Evolutionary conservation across 2,113 vertebrate genomes (phyloP).

Genomic region (Trichomycterus rosablanca): DNA sequence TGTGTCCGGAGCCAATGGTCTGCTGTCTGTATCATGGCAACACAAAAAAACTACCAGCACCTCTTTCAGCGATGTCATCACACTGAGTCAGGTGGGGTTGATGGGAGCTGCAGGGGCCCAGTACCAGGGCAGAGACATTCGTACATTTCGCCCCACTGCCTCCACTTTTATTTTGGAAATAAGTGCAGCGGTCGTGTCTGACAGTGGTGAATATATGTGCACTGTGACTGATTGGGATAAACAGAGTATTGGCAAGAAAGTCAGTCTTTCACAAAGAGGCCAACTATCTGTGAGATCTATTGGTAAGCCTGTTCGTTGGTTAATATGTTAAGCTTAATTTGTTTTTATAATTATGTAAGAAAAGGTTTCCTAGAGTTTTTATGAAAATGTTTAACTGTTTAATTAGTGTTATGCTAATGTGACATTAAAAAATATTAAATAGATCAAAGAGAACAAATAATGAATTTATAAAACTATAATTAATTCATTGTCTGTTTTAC

Average conservation of each 20-base stretch:
- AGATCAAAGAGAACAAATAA: too few species aligned
- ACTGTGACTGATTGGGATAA: conserved; percentile 56
- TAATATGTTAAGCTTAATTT: too few species aligned
- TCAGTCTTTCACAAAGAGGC: conserved; percentile 48
- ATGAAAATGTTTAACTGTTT: too few species aligned
- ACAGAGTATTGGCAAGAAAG: conserved; percentile 42
- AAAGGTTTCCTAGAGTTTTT: too few species aligned
- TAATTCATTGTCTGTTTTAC: too few species aligned
- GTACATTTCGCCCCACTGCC: conserved; percentile 48
- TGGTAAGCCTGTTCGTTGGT: conserved; percentile 51
- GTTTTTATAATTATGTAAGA: too few species aligned
- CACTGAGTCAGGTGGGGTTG: conserved; percentile 62
- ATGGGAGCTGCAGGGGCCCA: conserved; percentile 33
- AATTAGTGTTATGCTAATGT: too few species aligned
- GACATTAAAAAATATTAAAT: too few species aligned
- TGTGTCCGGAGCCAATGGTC: conserved; percentile 51
- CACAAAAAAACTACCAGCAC: conserved; percentile 29
- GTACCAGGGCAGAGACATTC: conserved; percentile 35
- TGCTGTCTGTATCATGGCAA: conserved; percentile 74
- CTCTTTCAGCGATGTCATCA: conserved; percentile 49
- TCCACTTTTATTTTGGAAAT: conserved; percentile 69
- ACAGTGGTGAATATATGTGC: conserved; percentile 68
- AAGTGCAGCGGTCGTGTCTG: conserved; percentile 39
- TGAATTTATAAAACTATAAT: too few species aligned
- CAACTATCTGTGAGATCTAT: conserved; percentile 57